Evolutionary conservation across 1,140 invertebrate species (phyloP).

Genomic region (Aphaenogaster ashmeadi): DNA sequence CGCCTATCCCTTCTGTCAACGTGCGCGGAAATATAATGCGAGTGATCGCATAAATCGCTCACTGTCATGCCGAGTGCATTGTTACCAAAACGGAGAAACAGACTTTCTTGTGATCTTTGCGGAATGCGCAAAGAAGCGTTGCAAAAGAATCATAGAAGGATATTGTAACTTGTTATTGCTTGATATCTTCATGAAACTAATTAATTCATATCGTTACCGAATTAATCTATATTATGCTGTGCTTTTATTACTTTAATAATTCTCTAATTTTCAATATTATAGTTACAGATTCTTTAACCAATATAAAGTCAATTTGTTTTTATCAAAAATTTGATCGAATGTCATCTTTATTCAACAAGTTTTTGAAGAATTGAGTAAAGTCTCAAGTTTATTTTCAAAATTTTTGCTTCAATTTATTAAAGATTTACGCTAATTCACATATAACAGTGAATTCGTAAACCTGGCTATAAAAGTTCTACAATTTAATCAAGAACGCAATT

Average conservation of each 20-base stretch:
- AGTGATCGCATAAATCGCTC: conserved; percentile 57
- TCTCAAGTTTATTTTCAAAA: neutral
- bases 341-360: neutral
- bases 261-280: neutral
- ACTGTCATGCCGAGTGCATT: conserved; percentile 33
- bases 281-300: neutral
- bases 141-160: neutral
- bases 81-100: conserved; percentile 15
- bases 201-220: neutral
- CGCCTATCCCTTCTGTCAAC: conserved; percentile 3
- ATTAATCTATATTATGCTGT: neutral
- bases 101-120: conserved; percentile 2
- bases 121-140: neutral
- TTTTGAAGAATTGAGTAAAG: neutral
- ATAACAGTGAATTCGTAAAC: neutral
- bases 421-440: neutral
- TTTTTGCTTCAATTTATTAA: neutral
- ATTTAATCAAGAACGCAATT: neutral
- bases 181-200: conserved; percentile 9
- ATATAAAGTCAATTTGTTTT: neutral
- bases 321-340: neutral
- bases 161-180: neutral
- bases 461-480: neutral
- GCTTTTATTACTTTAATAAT: neutral
- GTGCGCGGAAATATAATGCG: conserved; percentile 50